Base-by-base conservation (phyloP, 2,888 invertebrate species). In the Muscina levida region DNA sequence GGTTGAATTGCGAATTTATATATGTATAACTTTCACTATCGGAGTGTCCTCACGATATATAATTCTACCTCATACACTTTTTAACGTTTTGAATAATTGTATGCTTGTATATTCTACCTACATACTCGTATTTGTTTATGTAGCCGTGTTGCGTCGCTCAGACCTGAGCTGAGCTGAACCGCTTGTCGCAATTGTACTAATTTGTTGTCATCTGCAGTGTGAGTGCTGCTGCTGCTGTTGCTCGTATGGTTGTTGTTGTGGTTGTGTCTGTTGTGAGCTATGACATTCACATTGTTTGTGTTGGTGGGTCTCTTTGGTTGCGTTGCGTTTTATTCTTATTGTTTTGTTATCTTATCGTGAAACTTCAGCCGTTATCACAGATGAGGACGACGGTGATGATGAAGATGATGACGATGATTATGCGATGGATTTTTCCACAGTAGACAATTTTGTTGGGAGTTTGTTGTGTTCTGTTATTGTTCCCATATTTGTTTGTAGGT, bases 201-300 rank as follows among this genome's bases (percentile, higher is more conserved):
- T 77, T 77, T 81, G 71, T 53, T 81, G 74, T 81, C 81, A 81
- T 77, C 81, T 81, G 74, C 67, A 56, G 62, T 66, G 48, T 48
- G 76, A 80, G 66, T 68, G 31, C 31, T 31, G 31, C 31, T 31
- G 31, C 31, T 31, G 31, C 31, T 8, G 3, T 31, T 31, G 8
- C 31, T 8, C 8, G 8, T 31, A 8, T 8, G 31, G 31, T 31
- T 71, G 67, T 51, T 44, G 44, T 46, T 46, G 53, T 24, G 22
- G 13, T 24, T n/a, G 53, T 13, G 13, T 53, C 17, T n/a, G n/a
- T n/a, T n/a, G n/a, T n/a, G n/a, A n/a, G 48, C 6, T 13, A 15
- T 31, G 8, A 1, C 2, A n/a, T 57, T 57, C 8, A 15, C 24
- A 19, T 56, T 3, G 31, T 24, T 2, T 10, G 31, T 10, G 31